phyloP scores from a whole-genome alignment of 2,797 vertebrate genomes.

The Alcedo quadribrachys region DNA sequence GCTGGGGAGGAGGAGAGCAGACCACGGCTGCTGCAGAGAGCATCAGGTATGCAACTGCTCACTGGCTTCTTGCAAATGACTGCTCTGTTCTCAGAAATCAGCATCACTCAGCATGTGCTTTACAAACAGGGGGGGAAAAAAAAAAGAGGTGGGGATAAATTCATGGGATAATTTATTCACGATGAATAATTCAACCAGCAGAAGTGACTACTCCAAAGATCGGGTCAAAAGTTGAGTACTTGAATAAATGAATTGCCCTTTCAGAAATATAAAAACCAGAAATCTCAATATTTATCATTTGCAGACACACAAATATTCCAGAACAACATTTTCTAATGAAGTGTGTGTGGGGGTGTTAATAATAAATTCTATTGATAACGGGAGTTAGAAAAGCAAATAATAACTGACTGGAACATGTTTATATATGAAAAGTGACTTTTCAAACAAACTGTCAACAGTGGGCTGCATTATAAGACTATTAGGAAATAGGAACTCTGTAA shows the following conservation, averaged over 20 bases:
- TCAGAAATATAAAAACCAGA: conserved; percentile 68
- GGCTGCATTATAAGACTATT: conserved; percentile 55
- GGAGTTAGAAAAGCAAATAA: conserved; percentile 67
- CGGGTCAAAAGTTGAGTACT: conserved; percentile 69
- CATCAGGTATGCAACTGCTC: conserved; percentile 5
- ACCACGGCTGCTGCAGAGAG: rapidly evolving
- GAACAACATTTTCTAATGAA: conserved; percentile 70
- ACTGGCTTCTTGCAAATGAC: conserved; percentile 1
- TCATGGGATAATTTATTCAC: conserved; percentile 62
- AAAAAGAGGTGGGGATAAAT: conserved; percentile 5
- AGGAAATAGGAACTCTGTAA: conserved; percentile 61
- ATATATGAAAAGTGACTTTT: conserved; percentile 63
- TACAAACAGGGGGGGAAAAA: background rate
- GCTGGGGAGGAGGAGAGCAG: background rate
- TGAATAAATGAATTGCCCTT: conserved; percentile 75
- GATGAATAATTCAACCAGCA: conserved; percentile 69
- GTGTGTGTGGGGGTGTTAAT: conserved; percentile 47
- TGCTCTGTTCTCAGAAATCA: conserved; percentile 60
- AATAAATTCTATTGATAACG: conserved; percentile 72
- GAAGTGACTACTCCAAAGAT: conserved; percentile 69
- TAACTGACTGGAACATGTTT: conserved; percentile 65
- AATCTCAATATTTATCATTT: conserved; percentile 73
- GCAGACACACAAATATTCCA: conserved; percentile 62
- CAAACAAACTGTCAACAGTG: conserved; percentile 67
- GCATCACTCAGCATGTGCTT: conserved; percentile 25